These are phyloP conservation scores for Raphicerus campestris DNA, from an alignment of 2,113 vertebrate species.

Conservation along the genomic window DNA sequence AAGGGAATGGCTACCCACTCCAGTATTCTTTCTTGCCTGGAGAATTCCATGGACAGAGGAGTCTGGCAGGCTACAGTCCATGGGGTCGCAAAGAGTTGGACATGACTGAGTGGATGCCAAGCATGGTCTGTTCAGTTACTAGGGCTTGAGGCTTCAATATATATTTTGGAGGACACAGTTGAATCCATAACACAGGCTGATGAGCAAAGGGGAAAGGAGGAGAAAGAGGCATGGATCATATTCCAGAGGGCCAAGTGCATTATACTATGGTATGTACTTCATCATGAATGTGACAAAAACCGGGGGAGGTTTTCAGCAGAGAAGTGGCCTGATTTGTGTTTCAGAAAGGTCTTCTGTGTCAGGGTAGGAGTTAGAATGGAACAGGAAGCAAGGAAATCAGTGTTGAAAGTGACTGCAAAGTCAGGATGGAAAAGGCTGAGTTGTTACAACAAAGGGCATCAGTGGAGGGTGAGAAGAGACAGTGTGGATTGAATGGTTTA, in stretches of 20 bases:
- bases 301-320: not conserved
- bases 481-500: not conserved
- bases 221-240: not conserved
- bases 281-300: not conserved
- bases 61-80: not conserved
- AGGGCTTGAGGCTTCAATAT: not conserved
- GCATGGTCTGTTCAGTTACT: not conserved
- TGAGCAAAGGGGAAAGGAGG: not conserved
- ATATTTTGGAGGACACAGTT: not conserved
- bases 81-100: not conserved
- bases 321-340: not conserved
- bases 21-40: not conserved
- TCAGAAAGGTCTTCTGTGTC: not conserved
- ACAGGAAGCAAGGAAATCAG: accelerated
- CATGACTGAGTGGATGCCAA: not conserved
- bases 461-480: not conserved
- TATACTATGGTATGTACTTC: not conserved
- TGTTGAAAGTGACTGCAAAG: not conserved
- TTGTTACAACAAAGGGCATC: not conserved
- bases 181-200: not conserved
- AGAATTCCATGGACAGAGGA: not conserved
- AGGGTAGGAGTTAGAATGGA: not conserved
- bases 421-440: not conserved
- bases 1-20: not conserved
- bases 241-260: not conserved